Base-by-base conservation (phyloP, 2,888 invertebrate genomes). In the Ethmia dodecea region DNA sequence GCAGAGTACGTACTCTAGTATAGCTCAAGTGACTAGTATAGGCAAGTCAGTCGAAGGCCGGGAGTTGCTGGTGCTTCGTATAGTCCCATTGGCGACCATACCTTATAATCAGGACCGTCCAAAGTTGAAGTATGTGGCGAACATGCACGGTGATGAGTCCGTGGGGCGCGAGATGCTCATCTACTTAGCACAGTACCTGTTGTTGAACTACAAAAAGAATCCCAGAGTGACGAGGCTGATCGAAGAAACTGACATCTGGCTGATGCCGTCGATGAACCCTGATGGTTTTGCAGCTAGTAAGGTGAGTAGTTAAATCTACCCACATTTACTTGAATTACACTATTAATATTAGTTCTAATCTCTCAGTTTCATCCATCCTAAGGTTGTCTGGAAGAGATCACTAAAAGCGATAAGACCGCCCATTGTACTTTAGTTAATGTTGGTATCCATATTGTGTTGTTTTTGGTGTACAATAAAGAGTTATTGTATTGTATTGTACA, bases 221-320 rank as follows among this genome's bases (percentile, higher is more conserved):
- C 84, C 89, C 0, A 84, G 94, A 36, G 88, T 98, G 12, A 93
- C 94, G 0, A 87, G 86, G 38, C 74, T 99, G 36, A 89, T 99
- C 1, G 92, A 98, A 61, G 88, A 79, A 3, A 98, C 97, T 0
- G 94, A 98, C 64, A 96, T 99, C 45, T 97, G 93, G 74, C 83
- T 99, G 55, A 94, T 99, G 95, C 98, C 99, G 0, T 94, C 97
- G 0, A 91, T 99, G 90, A 99, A 99, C 86, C 99, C 99, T 20
- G 90, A 99, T 89, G 99, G 99, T 10, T 98, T 92, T 86, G 95
- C 95, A 67, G 89, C 88, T 37, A 94, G 97, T 33, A 64, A 88
- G 89, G 94, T 94, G 80, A 81, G 79, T 56, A 10, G 8, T 33
- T n/a, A 14, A 25, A 2, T 22, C 35, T 32, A 35, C 37, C 13